Evolutionary conservation across 1,140 invertebrate genomes (phyloP).

Genomic region (Ericerus pela): DNA sequence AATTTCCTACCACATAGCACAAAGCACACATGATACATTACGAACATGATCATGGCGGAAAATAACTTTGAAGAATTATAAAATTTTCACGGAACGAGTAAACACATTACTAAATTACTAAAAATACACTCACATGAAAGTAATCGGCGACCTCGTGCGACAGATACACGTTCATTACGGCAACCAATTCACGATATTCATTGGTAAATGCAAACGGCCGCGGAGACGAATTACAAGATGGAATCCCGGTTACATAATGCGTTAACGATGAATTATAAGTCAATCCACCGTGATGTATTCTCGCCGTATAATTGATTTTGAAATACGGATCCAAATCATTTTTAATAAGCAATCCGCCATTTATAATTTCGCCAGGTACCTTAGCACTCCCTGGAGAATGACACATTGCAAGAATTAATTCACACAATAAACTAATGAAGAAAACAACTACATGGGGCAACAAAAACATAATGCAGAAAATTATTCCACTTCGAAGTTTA

Average conservation of each 20-base stretch:
- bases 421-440: no score
- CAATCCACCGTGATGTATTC: slow-evolving; percentile 40
- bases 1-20: no score
- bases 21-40: no score
- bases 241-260: slow-evolving; percentile 39
- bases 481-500: no score
- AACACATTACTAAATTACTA: no score
- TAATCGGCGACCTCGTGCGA: slow-evolving; percentile 39
- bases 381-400: slow-evolving; percentile 37
- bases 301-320: slow-evolving; percentile 40
- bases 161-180: slow-evolving; percentile 52
- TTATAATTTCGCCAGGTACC: slow-evolving; percentile 38
- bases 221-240: slow-evolving; percentile 28
- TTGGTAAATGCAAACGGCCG: slow-evolving; percentile 49
- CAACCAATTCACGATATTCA: slow-evolving; percentile 50
- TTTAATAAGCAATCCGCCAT: slow-evolving; percentile 52
- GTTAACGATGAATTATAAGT: slow-evolving; percentile 37
- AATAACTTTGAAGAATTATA: no score
- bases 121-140: slow-evolving; percentile 42
- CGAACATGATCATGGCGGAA: no score
- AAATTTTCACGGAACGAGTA: no score
- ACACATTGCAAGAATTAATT: no score
- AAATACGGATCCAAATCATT: slow-evolving; percentile 31
- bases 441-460: no score
- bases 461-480: no score